Base-by-base conservation (phyloP, 1,140 invertebrate genomes). In the Coelopa frigida region DNA sequence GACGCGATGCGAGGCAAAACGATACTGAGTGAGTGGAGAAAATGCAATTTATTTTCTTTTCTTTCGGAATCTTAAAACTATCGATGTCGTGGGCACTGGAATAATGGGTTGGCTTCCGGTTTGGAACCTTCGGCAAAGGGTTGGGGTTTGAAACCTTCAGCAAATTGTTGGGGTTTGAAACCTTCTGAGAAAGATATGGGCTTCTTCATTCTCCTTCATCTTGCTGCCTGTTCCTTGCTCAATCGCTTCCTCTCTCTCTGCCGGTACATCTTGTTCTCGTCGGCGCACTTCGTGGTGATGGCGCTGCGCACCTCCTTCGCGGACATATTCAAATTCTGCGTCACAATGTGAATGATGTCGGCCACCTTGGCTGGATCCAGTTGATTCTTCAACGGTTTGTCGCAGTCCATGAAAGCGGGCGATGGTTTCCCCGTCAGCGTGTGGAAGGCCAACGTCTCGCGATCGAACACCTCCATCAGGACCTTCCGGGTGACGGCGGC, bases 231-330 rank as follows among this genome's bases (percentile, higher is more conserved):
- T n/a, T n/a, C n/a, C n/a, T n/a, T n/a, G n/a, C n/a, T 43, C 23
- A 18, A 10, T 18, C 27, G 18, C 15, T 36, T 44, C 17, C 33
- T 35, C 53, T 50, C 20, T 3, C 52, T 44, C 11, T 51, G 51
- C 2, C 61, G 55, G 0, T 53, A 45, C 75, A 78, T 78, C 62
- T 79, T 80, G 44, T 73, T 74, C 57, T 79, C 78, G 46, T 78
- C 76, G 2, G 75, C 74, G 51, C 77, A 79, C 55, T 78, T 79
- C 0, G 73, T 73, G n/a, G 75, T 77, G 10, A 80, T 78, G 3
- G 75, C 60, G 11, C 52, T 63, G 14, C 57, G 57, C 5, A 72
- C 70, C 14, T 68, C 55, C 5, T 58, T 53, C 10, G 59, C 52
- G 0, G 59, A 51, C 49, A 71, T 61, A 3, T 55, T 35, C 33